Percentiles rank a stretch among this genome's conserved stretches.
phyloP scores from a whole-genome alignment of 2,888 invertebrate species.

The Sphaerophoria rueppellii region DNA sequence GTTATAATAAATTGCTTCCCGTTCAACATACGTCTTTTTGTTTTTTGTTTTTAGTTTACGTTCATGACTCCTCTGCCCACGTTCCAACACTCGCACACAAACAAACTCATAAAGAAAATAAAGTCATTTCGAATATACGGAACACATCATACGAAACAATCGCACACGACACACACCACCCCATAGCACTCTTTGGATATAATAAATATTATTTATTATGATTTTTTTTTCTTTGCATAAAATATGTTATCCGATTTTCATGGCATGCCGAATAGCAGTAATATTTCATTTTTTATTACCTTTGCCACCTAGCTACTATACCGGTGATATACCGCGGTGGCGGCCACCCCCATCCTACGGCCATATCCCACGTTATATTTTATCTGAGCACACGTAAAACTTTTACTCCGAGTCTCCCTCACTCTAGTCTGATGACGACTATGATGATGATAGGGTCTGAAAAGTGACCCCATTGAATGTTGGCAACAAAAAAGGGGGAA shows the following conservation, averaged over 20 bases:
- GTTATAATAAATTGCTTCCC: conserved; percentile 65
- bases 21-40: conserved; percentile 43
- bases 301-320: conserved; percentile 67
- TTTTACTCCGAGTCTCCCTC: conserved; percentile 10
- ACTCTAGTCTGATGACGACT: neutral
- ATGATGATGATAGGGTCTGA: conserved; percentile 24
- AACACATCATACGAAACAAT: neutral
- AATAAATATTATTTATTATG: conserved; percentile 79
- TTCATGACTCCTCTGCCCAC: neutral
- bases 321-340: neutral
- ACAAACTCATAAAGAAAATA: neutral
- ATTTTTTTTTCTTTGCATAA: conserved; percentile 77
- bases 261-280: conserved; percentile 80
- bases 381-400: conserved; percentile 32
- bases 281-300: conserved; percentile 82
- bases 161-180: conserved; percentile 34
- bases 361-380: conserved; percentile 48
- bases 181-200: conserved; percentile 78
- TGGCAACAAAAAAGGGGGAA: neutral
- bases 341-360: conserved; percentile 16
- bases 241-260: conserved; percentile 82
- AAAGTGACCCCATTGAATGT: conserved; percentile 23
- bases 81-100: neutral
- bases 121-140: neutral
- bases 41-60: too few relatives aligned